Percentiles rank a stretch among this genome's conserved stretches.
Conservation (phyloP, 2,113 vertebrate genomes). For the Cyphomyrus plagiostoma region DNA sequence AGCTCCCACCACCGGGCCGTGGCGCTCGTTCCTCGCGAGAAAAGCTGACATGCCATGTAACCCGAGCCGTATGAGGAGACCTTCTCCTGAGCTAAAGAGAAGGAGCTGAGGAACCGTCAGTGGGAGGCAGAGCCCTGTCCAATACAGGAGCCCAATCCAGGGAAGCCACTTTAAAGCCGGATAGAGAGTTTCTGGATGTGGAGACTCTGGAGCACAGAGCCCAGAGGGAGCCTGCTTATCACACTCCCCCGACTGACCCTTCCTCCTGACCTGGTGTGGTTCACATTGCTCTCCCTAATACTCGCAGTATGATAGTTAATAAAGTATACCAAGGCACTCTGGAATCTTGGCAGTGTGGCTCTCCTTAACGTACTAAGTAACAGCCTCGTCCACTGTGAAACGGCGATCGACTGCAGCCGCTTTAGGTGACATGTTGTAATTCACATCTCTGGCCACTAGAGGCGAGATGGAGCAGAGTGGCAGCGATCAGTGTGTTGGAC, state of each 20-base stretch:
- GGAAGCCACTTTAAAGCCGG: neutral
- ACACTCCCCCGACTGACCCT: slow-evolving; percentile 14
- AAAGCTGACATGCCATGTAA: neutral
- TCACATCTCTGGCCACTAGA: neutral
- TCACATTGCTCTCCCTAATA: neutral
- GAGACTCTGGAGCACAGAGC: neutral
- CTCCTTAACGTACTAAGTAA: neutral
- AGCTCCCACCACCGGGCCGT: neutral
- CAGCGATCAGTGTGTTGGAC: neutral
- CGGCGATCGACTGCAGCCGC: neutral
- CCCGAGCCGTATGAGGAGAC: neutral
- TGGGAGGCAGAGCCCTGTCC: neutral
- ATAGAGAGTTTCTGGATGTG: neutral
- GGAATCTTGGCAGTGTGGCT: neutral
- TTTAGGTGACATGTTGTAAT: neutral
- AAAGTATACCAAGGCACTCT: neutral
- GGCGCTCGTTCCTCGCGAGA: neutral
- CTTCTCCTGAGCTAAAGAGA: neutral
- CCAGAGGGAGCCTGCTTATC: neutral
- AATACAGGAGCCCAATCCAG: neutral
- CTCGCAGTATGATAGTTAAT: neutral
- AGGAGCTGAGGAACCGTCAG: neutral
- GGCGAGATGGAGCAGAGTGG: neutral
- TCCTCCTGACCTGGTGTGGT: slow-evolving; percentile 35
- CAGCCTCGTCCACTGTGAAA: neutral